A percentile compares a stretch with the other conserved stretches of the same genome.
Evolutionary conservation across 2,113 vertebrate genomes (phyloP).

Genomic region (Gnathonemus longibarbis): DNA sequence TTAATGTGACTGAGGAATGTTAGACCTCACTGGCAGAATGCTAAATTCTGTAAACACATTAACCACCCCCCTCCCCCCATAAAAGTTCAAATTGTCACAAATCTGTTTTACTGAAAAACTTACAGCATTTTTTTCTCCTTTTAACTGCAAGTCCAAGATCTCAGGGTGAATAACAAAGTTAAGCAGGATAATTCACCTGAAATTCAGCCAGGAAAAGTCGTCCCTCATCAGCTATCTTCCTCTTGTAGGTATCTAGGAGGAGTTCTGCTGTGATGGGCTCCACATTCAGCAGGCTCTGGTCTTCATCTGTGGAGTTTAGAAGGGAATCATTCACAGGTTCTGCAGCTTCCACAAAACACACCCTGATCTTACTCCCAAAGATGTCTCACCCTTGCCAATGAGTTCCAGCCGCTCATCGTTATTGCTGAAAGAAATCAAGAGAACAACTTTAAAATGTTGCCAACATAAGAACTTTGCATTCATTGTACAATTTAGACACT

Average conservation of each 20-base stretch:
- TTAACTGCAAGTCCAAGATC: neutral
- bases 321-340: neutral
- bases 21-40: neutral
- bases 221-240: conserved; percentile 86
- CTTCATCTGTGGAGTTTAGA: conserved; percentile 58
- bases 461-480: neutral
- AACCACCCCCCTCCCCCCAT: too few species aligned
- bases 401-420: conserved; percentile 64
- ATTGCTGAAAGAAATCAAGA: conserved; percentile 45
- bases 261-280: conserved; percentile 79
- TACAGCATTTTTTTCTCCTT: neutral
- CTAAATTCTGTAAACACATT: neutral
- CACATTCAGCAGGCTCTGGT: conserved; percentile 69
- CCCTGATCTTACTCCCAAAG: neutral
- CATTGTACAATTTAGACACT: neutral
- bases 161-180: neutral
- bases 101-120: neutral
- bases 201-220: conserved; percentile 92
- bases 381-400: conserved; percentile 64
- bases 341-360: neutral
- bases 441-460: neutral
- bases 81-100: too few species aligned
- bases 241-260: conserved; percentile 78
- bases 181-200: conserved; percentile 64
- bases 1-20: neutral